A percentile compares a stretch with the other conserved stretches of the same genome.
phyloP scores from a whole-genome alignment of 2,113 vertebrate species.

The Dipodomys ordii region DNA sequence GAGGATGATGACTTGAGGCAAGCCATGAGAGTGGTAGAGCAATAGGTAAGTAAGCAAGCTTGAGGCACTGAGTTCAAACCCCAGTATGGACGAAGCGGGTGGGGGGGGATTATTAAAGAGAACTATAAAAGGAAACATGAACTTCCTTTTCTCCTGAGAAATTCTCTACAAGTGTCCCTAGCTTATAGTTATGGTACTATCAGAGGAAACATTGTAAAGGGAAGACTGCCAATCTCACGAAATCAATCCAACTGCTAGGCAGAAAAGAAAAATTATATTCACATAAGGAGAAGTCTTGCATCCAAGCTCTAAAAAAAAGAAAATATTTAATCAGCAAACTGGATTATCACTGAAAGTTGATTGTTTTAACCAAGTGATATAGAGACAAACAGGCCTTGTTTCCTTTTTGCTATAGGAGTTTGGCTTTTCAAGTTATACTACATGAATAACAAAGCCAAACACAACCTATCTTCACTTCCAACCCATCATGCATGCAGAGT shows the following conservation, averaged over 20 bases:
- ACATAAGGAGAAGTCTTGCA: background rate
- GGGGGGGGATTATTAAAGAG: background rate
- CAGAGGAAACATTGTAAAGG: background rate
- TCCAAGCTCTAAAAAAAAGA: background rate
- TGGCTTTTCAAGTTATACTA: background rate
- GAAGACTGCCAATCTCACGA: background rate
- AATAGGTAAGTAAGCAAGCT: no score
- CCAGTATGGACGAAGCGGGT: no score
- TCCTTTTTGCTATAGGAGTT: background rate
- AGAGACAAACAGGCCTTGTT: background rate
- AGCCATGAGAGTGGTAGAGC: no score
- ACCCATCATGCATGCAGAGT: background rate
- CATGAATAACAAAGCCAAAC: background rate
- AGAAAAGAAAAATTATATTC: constrained; percentile 33
- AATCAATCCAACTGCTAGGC: background rate
- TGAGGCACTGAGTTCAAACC: no score
- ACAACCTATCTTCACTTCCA: background rate
- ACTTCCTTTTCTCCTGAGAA: constrained; percentile 37
- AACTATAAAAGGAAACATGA: background rate
- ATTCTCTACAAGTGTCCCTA: background rate
- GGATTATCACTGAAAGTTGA: background rate
- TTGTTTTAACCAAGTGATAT: background rate
- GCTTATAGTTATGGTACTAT: background rate
- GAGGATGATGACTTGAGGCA: no score
- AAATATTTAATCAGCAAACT: background rate